Evolutionary conservation across 1,140 invertebrate species (phyloP), one percentile per base, ranked within the genome.

Genomic region (Agrilus planipennis): DNA sequence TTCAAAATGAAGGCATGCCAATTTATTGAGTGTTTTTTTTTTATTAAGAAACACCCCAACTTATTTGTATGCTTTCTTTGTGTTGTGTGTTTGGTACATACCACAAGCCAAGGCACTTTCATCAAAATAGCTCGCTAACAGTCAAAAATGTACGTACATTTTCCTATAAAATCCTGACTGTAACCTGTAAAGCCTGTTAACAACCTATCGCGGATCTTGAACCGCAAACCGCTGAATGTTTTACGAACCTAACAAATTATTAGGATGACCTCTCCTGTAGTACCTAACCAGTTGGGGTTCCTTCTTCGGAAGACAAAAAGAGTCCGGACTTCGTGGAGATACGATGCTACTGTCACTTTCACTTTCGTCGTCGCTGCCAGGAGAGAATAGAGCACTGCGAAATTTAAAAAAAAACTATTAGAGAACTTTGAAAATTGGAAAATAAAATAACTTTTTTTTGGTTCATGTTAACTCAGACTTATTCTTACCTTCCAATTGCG

Each of bases 401-500:
- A 38, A 7, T 9, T n/a, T n/a, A 6, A 25, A 25, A 11, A 5
- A 31, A 10, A 31, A 4, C 15, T 6, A 31, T 31, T 31, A 10
- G 15, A 4, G 6, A 31, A 31, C 12, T 6, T 31, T 10, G 6
- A 6, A 5, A 6, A 10, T 31, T 31, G 7, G 29, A 6, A 31
- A 12, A 31, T 31, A 31, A 12, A 4, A 31, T 10, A 10, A 31
- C 22, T 25, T 5, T 6, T 6, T 6, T 25, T 25, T 25, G 11
- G n/a, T 11, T 6, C 11, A 25, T 25, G 15, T 12, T 5, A 29
- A 29, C 3, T n/a, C n/a, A 3, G n/a, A 12, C n/a, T 37, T 6
- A 25, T 23, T 50, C 59, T 58, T 59, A 86, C 83, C 80, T 86
- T 70, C 84, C 82, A 52, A 89, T 88, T 9, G 83, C 83, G 39